Conservation (phyloP, 2,888 invertebrate species). For the Palloptera scutellata region DNA sequence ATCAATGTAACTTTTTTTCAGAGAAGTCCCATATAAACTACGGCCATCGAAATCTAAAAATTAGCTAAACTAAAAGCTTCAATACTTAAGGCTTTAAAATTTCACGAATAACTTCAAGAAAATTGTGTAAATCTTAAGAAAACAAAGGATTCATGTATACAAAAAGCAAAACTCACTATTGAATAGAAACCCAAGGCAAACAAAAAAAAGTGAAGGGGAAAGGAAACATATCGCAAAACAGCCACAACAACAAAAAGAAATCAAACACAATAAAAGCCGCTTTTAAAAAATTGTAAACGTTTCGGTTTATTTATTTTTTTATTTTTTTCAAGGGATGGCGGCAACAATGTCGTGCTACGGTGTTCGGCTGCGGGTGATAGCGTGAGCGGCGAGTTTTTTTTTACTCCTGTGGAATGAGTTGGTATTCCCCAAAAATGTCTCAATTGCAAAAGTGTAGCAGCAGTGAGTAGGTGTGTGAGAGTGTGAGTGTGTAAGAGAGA, state of each 20-base stretch:
- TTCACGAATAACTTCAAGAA: no score
- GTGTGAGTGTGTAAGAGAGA: background rate
- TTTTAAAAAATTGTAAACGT: conserved; percentile 32
- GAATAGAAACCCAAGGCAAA: background rate
- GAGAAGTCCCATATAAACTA: no score
- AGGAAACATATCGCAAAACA: background rate
- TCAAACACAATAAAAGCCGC: conserved; percentile 32
- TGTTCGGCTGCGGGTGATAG: background rate
- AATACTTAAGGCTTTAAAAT: no score
- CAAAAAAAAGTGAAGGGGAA: background rate
- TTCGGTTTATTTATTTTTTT: conserved; percentile 16
- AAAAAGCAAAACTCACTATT: background rate
- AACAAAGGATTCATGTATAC: background rate
- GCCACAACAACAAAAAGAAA: background rate
- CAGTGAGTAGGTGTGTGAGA: background rate
- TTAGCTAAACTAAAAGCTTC: no score
- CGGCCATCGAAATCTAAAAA: no score
- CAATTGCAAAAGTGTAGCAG: conserved; percentile 42
- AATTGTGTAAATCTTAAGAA: background rate
- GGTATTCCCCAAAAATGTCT: conserved; percentile 54
- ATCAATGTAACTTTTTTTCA: no score
- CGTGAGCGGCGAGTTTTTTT: conserved; percentile 5
- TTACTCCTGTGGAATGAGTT: conserved; percentile 1
- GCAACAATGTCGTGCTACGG: no score
- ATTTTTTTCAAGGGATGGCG: no score